phyloP scores from a whole-genome alignment of 2,888 invertebrate genomes.

The Agonum fuliginosum region DNA sequence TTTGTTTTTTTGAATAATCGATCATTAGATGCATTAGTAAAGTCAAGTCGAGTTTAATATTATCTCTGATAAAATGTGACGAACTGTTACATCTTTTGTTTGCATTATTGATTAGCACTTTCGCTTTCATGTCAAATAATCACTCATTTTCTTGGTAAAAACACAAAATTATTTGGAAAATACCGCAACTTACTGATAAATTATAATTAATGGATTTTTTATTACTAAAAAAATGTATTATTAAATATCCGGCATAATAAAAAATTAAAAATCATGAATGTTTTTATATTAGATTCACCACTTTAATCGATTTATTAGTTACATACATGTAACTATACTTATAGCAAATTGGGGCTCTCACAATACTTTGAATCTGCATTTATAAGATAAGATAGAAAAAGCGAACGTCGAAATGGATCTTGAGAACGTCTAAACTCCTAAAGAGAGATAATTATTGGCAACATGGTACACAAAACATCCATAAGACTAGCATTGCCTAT shows the following conservation, averaged over 20 bases:
- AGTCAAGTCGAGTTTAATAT: not conserved
- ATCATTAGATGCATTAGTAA: not conserved
- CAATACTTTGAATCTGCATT: no score
- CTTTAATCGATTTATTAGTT: not conserved
- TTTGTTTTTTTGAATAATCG: not conserved
- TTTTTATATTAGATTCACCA: no score
- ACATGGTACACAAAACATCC: no score
- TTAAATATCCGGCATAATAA: no score
- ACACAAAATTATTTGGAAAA: not conserved
- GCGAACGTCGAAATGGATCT: no score
- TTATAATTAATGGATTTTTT: not conserved
- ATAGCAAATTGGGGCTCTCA: no score
- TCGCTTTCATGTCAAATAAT: conserved; percentile 6
- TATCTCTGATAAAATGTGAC: not conserved
- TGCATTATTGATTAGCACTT: not conserved
- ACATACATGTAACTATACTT: no score
- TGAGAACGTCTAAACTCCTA: no score
- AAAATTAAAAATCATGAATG: no score
- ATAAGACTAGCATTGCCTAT: no score
- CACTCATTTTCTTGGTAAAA: not conserved
- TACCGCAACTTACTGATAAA: not conserved
- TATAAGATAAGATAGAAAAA: no score
- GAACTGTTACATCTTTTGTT: not conserved
- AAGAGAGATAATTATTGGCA: no score
- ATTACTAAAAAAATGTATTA: not conserved